phyloP scores from a whole-genome alignment of 2,113 vertebrate genomes.

The Fregetta grallaria region DNA sequence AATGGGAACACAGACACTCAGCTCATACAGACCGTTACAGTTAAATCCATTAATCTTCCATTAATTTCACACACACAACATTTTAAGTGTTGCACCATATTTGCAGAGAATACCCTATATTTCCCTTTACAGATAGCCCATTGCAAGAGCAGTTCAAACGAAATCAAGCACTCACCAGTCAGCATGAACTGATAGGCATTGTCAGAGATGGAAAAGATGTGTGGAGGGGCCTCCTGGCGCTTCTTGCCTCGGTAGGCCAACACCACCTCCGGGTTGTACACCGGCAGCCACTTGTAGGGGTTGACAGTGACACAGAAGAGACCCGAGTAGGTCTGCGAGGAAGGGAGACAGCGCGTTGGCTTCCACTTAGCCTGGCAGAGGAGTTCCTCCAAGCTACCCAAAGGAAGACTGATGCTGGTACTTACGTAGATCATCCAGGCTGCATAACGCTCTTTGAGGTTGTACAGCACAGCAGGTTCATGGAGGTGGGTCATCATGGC shows the following conservation, averaged over 20 bases:
- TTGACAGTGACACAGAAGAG: slow-evolving; percentile 79
- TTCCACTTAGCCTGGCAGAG: background rate
- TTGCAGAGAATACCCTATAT: background rate
- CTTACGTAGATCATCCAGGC: slow-evolving; percentile 88
- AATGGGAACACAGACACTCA: background rate
- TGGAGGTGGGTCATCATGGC: slow-evolving; percentile 90
- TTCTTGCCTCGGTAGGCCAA: slow-evolving; percentile 74
- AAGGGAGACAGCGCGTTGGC: background rate
- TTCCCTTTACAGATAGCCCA: background rate
- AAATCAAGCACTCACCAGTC: background rate
- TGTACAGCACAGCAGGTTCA: slow-evolving; percentile 82
- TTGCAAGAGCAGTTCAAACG: background rate
- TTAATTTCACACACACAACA: fast-evolving
- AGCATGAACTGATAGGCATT: slow-evolving; percentile 75
- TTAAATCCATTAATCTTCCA: background rate
- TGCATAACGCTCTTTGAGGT: slow-evolving; percentile 86
- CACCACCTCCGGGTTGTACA: slow-evolving; percentile 76
- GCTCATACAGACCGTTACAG: background rate
- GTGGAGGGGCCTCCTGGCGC: slow-evolving; percentile 72
- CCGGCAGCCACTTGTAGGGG: slow-evolving; percentile 81
- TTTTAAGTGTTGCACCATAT: background rate
- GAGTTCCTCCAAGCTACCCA: background rate
- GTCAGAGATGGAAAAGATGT: slow-evolving; percentile 79
- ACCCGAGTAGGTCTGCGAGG: slow-evolving; percentile 71
- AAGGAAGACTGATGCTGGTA: background rate